Evolutionary conservation across 1,140 invertebrate genomes (phyloP), one percentile per base, ranked within the genome.

Genomic region (Zelostemma sp.): DNA sequence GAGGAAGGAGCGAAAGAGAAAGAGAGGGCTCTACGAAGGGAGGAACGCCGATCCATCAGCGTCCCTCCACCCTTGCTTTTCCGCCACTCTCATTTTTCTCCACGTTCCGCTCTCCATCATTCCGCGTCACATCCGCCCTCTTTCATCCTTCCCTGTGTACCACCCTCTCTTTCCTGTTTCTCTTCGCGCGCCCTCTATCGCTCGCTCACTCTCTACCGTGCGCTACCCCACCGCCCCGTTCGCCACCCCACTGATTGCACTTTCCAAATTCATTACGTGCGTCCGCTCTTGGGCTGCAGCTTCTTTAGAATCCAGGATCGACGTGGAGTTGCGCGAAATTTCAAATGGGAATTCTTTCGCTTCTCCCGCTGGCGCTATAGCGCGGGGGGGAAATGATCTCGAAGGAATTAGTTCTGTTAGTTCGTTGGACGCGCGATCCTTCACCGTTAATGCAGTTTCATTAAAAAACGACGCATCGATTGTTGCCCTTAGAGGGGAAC

Each of bases 81-180:
- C 83, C 82, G 83, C 81, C 84, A 84, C 84, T 85, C 84, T 85
- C 83, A 85, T 85, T 85, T 85, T 85, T 85, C 84, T 85, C 81
- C 74, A 76, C 81, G 82, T 79, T 81, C 83, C 81, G 80, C 81
- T 81, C 82, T 85, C 83, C 83, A 85, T 85, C 84, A 84, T 85
- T 85, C 82, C 80, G 83, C 80, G 82, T 85, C 83, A 83, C 83
- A 85, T 84, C 82, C 83, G 83, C 82, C 84, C 82, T 84, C 82
- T 84, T 85, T 84, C 81, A 82, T 82, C 80, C 81, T 81, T 79
- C 75, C 58, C 67, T 62, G 59, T 46, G 67, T 56, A 67, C 58
- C 68, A 51, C 70, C 63, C 53, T 68, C 72, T 54, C 65, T 43
- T 48, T 17, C 41, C 56, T 65, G 51, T 40, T 58, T 62, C 49